Evolutionary conservation across 2,797 vertebrate genomes (phyloP).

Genomic region (Bradypodion pumilum): DNA sequence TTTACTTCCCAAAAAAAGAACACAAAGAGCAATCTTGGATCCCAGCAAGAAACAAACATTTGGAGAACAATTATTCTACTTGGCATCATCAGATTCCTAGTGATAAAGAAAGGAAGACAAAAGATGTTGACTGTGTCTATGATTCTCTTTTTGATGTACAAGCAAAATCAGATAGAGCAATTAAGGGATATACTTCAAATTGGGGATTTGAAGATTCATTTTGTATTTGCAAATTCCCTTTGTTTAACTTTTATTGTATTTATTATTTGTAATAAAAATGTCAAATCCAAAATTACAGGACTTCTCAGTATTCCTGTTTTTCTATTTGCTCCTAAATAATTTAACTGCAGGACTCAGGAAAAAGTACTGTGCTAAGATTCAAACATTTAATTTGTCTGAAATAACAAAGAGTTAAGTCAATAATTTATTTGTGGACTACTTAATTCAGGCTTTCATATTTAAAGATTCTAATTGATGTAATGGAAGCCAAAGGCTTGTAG

Average conservation of each 20-base stretch:
- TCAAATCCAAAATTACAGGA: slow-evolving; percentile 8
- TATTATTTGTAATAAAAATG: too few species aligned
- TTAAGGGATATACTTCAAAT: slow-evolving; percentile 1
- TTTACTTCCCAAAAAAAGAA: neutral
- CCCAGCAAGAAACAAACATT: neutral
- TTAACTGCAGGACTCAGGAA: neutral
- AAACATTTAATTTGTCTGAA: neutral
- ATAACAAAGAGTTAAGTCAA: too few species aligned
- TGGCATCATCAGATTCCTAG: neutral
- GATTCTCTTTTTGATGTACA: slow-evolving; percentile 16
- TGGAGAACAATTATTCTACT: neutral
- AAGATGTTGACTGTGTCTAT: neutral
- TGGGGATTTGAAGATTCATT: slow-evolving; percentile 1
- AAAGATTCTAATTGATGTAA: too few species aligned
- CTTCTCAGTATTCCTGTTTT: slow-evolving; percentile 18
- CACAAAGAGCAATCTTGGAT: neutral
- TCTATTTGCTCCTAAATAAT: slow-evolving; percentile 27
- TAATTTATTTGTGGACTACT: too few species aligned
- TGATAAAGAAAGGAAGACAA: neutral
- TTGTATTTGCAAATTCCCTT: neutral
- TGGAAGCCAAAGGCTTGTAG: too few species aligned
- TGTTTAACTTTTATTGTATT: too few species aligned
- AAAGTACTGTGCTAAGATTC: neutral
- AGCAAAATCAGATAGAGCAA: neutral
- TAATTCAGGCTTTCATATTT: neutral